Evolutionary conservation across 2,888 invertebrate species (phyloP).

Genomic region (Vanessa cardui): DNA sequence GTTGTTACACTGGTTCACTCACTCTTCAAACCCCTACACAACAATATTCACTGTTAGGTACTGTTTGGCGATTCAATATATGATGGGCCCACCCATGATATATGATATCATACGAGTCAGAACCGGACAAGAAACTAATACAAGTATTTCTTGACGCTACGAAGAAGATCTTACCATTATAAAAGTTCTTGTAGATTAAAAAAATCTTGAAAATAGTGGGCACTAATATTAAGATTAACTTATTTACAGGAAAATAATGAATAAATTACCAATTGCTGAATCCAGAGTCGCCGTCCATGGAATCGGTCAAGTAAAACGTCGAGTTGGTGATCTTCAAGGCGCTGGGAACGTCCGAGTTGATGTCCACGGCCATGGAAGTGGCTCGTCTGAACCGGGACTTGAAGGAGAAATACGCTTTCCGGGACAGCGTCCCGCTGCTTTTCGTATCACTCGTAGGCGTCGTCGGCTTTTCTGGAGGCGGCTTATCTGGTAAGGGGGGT

Average conservation of each 20-base stretch:
- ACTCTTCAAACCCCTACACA: too few species aligned
- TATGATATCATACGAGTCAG: too few species aligned
- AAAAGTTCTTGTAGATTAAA: too few species aligned
- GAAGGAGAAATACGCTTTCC: constrained; percentile 81
- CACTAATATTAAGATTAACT: neutral
- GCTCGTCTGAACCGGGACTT: constrained; percentile 85
- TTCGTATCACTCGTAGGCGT: constrained; percentile 68
- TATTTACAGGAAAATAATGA: constrained; percentile 9
- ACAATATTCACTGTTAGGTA: too few species aligned
- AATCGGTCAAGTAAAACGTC: constrained; percentile 88
- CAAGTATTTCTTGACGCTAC: too few species aligned
- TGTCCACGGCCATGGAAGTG: constrained; percentile 81
- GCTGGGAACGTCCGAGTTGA: constrained; percentile 78
- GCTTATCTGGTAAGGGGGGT: constrained; percentile 65
- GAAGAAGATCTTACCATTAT: too few species aligned
- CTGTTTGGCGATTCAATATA: too few species aligned
- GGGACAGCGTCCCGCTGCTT: constrained; percentile 65
- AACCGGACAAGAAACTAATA: too few species aligned
- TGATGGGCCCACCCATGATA: too few species aligned
- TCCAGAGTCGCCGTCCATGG: constrained; percentile 85
- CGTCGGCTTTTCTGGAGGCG: constrained; percentile 62
- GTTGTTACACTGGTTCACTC: too few species aligned
- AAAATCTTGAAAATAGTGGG: too few species aligned
- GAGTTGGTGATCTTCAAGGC: constrained; percentile 84
- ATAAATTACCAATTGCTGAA: constrained; percentile 78